These are phyloP conservation scores for Argyrosomus japonicus DNA, from an alignment of 2,113 vertebrate species.

Conservation along the genomic window DNA sequence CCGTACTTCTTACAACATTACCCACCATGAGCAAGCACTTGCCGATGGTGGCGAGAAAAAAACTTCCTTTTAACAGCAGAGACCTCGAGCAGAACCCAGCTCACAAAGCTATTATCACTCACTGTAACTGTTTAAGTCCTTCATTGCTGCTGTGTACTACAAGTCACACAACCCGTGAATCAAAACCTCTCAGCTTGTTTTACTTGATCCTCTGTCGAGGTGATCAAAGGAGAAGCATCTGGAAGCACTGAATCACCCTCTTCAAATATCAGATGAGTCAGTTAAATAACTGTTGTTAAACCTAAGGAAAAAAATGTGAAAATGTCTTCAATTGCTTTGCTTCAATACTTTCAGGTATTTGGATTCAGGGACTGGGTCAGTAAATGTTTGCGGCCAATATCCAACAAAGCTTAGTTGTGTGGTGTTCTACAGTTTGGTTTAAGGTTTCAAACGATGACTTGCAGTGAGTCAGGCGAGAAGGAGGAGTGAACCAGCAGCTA, in stretches of 20 bases:
- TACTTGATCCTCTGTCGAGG: not conserved
- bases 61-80: too few relatives aligned
- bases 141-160: not conserved
- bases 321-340: not conserved
- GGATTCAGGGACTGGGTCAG: not conserved
- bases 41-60: too few relatives aligned
- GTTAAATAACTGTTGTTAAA: not conserved
- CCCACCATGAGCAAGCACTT: too few relatives aligned
- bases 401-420: not conserved
- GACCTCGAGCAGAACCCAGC: too few relatives aligned
- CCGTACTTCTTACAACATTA: too few relatives aligned
- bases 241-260: not conserved
- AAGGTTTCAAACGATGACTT: not conserved
- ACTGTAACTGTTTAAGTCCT: not conserved
- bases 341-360: not conserved
- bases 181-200: not conserved
- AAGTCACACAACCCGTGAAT: not conserved
- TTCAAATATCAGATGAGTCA: not conserved
- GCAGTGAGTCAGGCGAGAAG: not conserved
- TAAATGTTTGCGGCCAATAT: not conserved
- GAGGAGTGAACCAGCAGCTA: constrained; percentile 8
- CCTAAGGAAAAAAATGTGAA: not conserved
- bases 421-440: not conserved
- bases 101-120: too few relatives aligned
- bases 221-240: not conserved